Conservation (phyloP, 1,140 invertebrate genomes). For the Cotesia typhae region DNA sequence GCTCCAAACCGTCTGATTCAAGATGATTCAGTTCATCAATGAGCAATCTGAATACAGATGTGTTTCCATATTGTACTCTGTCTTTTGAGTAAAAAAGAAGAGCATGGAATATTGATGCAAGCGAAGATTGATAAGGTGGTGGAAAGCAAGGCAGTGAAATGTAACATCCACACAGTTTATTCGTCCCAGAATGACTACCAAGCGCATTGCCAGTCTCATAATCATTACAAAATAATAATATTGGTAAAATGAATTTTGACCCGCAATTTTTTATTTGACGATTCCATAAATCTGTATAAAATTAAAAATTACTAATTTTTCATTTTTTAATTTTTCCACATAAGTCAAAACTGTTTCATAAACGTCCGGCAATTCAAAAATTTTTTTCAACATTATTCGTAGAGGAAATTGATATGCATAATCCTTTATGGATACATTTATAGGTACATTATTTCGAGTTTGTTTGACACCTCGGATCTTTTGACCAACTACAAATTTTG, state of each 20-base stretch:
- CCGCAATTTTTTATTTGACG: no score
- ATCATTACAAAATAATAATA: no score
- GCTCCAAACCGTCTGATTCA: background rate
- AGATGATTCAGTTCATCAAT: conserved; percentile 18
- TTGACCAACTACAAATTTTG: no score
- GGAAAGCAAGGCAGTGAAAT: conserved; percentile 15
- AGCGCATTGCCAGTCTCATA: conserved; percentile 21
- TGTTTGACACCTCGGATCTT: no score
- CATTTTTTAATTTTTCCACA: background rate
- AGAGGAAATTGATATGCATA: background rate
- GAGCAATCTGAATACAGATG: conserved; percentile 3
- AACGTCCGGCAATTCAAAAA: background rate
- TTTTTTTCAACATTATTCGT: background rate
- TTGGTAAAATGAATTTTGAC: no score
- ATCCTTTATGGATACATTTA: no score
- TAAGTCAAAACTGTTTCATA: background rate
- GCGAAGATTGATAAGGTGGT: conserved; percentile 6
- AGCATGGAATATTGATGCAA: conserved; percentile 22
- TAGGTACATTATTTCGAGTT: no score
- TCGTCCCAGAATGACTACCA: background rate
- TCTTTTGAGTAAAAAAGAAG: conserved; percentile 9
- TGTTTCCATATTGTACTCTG: background rate
- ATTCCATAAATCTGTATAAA: conserved; percentile 29
- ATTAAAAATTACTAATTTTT: background rate
- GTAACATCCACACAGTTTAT: conserved; percentile 23